These are phyloP conservation scores for Eilema depressum DNA, from an alignment of 2,888 invertebrate genomes.

Conservation along the genomic window DNA sequence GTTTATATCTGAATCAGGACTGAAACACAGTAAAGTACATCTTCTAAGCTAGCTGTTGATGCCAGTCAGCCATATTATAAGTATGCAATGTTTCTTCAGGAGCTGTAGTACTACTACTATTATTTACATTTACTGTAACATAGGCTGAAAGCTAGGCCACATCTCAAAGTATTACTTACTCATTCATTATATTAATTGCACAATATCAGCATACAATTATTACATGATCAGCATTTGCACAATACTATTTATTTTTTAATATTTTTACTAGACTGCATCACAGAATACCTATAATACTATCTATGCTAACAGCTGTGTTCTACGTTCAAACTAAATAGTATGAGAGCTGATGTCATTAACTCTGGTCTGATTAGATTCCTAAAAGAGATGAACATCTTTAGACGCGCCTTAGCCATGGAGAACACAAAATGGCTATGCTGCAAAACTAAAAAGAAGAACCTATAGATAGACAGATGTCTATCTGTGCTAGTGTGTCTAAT, in stretches of 20 bases:
- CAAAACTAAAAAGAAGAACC: too few relatives aligned
- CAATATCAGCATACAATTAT: not conserved
- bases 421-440: too few relatives aligned
- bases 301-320: not conserved
- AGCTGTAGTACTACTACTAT: not conserved
- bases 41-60: not conserved
- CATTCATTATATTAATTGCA: too few relatives aligned
- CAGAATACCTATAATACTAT: conserved; percentile 1
- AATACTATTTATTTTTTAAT: not conserved
- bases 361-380: too few relatives aligned
- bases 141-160: too few relatives aligned
- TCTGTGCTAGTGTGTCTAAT: too few relatives aligned
- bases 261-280: not conserved
- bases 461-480: too few relatives aligned
- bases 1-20: not conserved
- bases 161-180: not conserved
- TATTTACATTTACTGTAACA: not conserved
- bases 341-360: too few relatives aligned
- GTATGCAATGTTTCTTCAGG: too few relatives aligned
- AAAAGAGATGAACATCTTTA: too few relatives aligned
- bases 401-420: too few relatives aligned
- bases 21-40: not conserved
- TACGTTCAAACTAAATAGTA: conserved; percentile 3
- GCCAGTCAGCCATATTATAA: too few relatives aligned
- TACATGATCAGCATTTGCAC: not conserved